Evolutionary conservation across 2,797 vertebrate genomes (phyloP), one percentile per base, ranked within the genome.

Genomic region (Macrochelys suwanniensis): DNA sequence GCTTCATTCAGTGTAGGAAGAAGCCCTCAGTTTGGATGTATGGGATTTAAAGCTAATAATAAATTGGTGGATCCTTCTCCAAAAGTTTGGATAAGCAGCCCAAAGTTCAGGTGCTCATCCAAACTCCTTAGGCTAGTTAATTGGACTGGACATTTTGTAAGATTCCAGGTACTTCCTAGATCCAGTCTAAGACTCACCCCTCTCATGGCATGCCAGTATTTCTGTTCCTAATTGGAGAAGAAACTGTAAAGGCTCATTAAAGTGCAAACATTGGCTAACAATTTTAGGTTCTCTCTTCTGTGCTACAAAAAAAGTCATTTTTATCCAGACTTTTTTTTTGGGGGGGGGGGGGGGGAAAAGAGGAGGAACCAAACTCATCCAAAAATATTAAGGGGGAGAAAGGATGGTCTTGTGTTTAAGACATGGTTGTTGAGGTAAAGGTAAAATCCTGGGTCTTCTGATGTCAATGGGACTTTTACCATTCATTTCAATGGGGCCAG

Each of bases 381-480:
- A 85, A 33, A 6, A 82, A 59, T 16, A 54, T 1, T 10, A 45
- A 65, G 85, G 90, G 5, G 7, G n/a, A 81, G 81, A 56, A 10
- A 89, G 3, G 9, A 76, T 19, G 71, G n/a, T 11, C 37, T 76
- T 2, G 42, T 10, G 10, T 86, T 95, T 86, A 83, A 90, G 33
- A 19, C 11, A 59, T 42, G 9, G 68, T 78, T 51, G 47, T 76
- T 85, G 78, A 84, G 28, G 33, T 89, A 54, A 79, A 31, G 10
- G 47, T 91, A 49, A 96, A 96, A 92, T 86, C 26, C n/a, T 49
- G 49, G 68, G 16, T 78, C 77, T 54, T 49, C 11, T 82, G 84
- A 61, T 71, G 13, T 61, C 45, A 90, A 28, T 3, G 59, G 59
- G 33, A 68, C 33, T n/a, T 68, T 37, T 37, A 37, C 8, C 33